Evolutionary conservation across 2,888 invertebrate species (phyloP), one percentile per base, ranked within the genome.

Genomic region (Notocelia uddmanniana): DNA sequence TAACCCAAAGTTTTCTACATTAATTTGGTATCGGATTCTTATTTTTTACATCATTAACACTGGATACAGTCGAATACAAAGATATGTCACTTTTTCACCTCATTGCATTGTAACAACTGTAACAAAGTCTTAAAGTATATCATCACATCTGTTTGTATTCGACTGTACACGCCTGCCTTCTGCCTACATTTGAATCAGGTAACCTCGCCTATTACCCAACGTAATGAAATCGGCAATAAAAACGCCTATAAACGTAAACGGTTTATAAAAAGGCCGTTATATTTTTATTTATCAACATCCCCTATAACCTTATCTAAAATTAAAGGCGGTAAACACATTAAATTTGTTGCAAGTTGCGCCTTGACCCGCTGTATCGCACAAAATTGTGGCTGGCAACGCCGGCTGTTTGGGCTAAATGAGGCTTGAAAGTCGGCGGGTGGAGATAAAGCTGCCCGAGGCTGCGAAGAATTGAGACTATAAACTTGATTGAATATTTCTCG

Each of bases 401-500:
- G 63, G 62, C 79, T 75, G 79, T 83, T 81, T 79, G 78, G 77
- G 78, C 77, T 77, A 83, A 87, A 86, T 84, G 85, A 83, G 80
- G 80, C 83, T 78, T 83, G 83, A 83, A 83, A 72, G 80, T 80
- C 80, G 80, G 80, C 77, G 78, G 60, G 75, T 73, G 75, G 76
- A 82, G 84, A 84, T 84, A 85, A 82, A 81, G 74, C 76, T 45
- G 63, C 76, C 76, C 73, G 64, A 68, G 72, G 41, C 67, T 68
- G 62, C 75, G 77, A 83, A 80, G 82, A 82, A 86, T 82, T 79
- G 81, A 75, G 77, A 78, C 82, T 75, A 86, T 88, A 88, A 89
- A 88, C 83, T 85, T 88, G 86, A 88, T 89, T 88, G 87, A 89
- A 88, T 88, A 88, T 86, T 84, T 84, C 37, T 62, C 50, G 55